Conservation (phyloP, 2,113 vertebrate genomes). For the Actinemys pallida region DNA sequence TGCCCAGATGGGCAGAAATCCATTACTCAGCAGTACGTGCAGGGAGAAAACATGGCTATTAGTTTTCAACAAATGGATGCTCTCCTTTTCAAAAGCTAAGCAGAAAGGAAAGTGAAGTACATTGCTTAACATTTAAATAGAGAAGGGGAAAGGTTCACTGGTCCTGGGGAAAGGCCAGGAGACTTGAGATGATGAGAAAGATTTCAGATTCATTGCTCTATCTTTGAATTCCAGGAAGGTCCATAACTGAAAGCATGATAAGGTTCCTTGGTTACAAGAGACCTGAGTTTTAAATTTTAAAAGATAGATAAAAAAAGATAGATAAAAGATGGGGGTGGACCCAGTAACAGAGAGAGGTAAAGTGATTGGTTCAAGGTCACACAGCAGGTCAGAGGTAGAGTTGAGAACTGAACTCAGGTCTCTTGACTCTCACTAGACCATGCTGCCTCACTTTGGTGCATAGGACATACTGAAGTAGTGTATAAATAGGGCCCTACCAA, state of each 20-base stretch:
- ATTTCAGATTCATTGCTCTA: fast-evolving
- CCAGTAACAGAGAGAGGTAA: too few species aligned
- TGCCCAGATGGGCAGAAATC: neutral
- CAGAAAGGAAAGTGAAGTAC: neutral
- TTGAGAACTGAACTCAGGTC: too few species aligned
- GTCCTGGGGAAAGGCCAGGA: fast-evolving
- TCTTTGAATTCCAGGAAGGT: neutral
- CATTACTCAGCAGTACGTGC: neutral
- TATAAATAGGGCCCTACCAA: too few species aligned
- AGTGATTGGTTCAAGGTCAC: too few species aligned
- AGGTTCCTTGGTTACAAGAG: neutral
- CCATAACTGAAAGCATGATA: neutral
- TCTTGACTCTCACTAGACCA: too few species aligned
- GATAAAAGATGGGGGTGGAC: too few species aligned
- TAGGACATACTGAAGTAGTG: too few species aligned
- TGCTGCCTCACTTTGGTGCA: too few species aligned
- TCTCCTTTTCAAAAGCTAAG: neutral
- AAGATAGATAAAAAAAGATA: too few species aligned
- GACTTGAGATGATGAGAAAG: fast-evolving
- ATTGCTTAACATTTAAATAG: neutral
- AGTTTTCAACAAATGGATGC: neutral
- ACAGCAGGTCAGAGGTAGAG: too few species aligned
- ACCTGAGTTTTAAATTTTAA: too few species aligned
- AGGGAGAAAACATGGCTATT: neutral
- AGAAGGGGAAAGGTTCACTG: neutral